Evolutionary conservation across 2,797 vertebrate species (phyloP).

Genomic region (Eulemur mongoz): DNA sequence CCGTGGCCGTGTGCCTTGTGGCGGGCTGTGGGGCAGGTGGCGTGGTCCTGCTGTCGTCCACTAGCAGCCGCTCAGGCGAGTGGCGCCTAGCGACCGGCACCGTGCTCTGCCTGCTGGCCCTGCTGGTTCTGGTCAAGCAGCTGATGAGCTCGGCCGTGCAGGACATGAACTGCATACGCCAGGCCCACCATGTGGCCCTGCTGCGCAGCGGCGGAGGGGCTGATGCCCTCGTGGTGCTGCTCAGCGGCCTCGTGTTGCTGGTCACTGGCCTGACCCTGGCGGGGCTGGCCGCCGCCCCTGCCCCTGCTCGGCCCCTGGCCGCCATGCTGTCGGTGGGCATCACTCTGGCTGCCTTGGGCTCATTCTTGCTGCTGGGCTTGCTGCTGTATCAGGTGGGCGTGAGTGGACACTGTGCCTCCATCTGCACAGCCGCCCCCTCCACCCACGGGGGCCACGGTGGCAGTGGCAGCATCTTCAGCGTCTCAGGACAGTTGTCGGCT

Average conservation of each 20-base stretch:
- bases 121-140: conserved; percentile 95
- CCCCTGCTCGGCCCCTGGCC: conserved; percentile 89
- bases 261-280: conserved; percentile 93
- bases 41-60: conserved; percentile 94
- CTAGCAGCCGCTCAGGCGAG: conserved; percentile 96
- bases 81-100: conserved; percentile 95
- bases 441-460: conserved; percentile 75
- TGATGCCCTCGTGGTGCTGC: conserved; percentile 91
- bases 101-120: conserved; percentile 93
- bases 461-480: conserved; percentile 91
- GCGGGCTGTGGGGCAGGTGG: conserved; percentile 94
- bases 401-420: conserved; percentile 74
- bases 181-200: conserved; percentile 91
- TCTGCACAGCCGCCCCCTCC: background rate
- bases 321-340: conserved; percentile 96
- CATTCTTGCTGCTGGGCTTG: conserved; percentile 87
- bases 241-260: conserved; percentile 91
- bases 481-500: conserved; percentile 91
- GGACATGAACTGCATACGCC: conserved; percentile 98
- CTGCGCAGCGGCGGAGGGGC: conserved; percentile 95
- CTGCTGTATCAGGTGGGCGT: conserved; percentile 83
- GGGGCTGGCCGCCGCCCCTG: conserved; percentile 89
- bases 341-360: conserved; percentile 90
- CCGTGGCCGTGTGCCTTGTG: conserved; percentile 92
- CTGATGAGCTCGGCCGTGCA: conserved; percentile 97